Percentiles rank a stretch among this genome's conserved stretches.
Evolutionary conservation across 1,140 invertebrate genomes (phyloP).

Genomic region (Lordiphosa mommai): DNA sequence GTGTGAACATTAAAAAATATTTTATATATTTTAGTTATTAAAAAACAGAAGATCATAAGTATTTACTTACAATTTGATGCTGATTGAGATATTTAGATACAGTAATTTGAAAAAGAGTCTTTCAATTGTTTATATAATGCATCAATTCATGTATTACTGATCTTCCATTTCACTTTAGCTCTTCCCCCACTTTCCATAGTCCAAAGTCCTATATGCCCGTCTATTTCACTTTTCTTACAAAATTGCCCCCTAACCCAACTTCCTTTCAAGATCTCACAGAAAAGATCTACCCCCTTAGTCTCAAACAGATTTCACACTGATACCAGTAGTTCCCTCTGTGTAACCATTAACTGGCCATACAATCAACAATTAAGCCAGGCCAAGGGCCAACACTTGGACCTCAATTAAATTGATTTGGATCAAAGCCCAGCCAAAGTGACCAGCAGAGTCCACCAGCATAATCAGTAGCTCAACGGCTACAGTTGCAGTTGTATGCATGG

Average conservation of each 20-base stretch:
- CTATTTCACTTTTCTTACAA: conserved; percentile 12
- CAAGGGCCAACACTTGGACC: conserved; percentile 49
- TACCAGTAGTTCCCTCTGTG: conserved; percentile 14
- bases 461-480: not conserved
- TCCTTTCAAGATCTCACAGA: conserved; percentile 11
- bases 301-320: conserved; percentile 62
- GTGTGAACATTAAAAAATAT: too few relatives aligned
- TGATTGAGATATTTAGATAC: too few relatives aligned
- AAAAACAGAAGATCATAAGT: too few relatives aligned
- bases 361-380: conserved; percentile 56
- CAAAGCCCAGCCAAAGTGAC: conserved; percentile 39
- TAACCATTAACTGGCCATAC: conserved; percentile 28
- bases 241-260: conserved; percentile 39
- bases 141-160: too few relatives aligned
- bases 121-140: too few relatives aligned
- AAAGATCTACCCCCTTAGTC: conserved; percentile 12
- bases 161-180: too few relatives aligned
- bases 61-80: too few relatives aligned
- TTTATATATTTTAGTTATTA: too few relatives aligned
- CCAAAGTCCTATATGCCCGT: not conserved
- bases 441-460: not conserved
- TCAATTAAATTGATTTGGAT: conserved; percentile 76
- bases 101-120: too few relatives aligned
- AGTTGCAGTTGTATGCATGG: not conserved
- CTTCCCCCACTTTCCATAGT: too few relatives aligned